Percentiles rank a stretch among this genome's conserved stretches.
phyloP scores from a whole-genome alignment of 2,888 invertebrate genomes.

The Apodemia mormo region DNA sequence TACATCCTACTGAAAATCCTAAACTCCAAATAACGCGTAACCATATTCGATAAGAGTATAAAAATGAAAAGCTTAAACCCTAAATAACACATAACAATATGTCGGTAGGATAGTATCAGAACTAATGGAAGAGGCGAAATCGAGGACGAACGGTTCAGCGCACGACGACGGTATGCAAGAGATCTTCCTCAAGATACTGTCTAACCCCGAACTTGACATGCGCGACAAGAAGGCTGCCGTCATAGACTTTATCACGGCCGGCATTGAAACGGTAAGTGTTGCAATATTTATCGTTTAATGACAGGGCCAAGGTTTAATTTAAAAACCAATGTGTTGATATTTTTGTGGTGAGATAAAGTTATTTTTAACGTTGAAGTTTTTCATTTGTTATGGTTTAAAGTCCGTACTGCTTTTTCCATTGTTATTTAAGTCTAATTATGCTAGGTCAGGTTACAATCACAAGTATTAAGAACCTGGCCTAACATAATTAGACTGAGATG shows the following conservation, averaged over 20 bases:
- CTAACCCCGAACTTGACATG: constrained; percentile 86
- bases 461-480: too few relatives aligned
- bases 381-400: too few relatives aligned
- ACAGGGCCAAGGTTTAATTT: constrained; percentile 25
- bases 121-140: constrained; percentile 86
- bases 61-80: too few relatives aligned
- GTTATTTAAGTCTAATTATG: neutral
- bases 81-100: constrained; percentile 21
- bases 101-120: constrained; percentile 87
- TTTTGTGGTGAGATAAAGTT: too few relatives aligned
- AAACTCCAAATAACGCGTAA: neutral
- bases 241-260: constrained; percentile 93
- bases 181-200: constrained; percentile 88
- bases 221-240: constrained; percentile 92
- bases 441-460: too few relatives aligned
- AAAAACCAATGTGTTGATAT: too few relatives aligned
- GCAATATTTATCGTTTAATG: constrained; percentile 6
- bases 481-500: too few relatives aligned
- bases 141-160: constrained; percentile 79
- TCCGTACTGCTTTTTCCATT: neutral
- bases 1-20: too few relatives aligned
- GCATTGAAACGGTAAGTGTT: constrained; percentile 88
- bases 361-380: too few relatives aligned
- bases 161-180: constrained; percentile 84
- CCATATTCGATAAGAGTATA: neutral